Evolutionary conservation across 1,140 invertebrate species (phyloP).

Genomic region (Drosophila cardini): DNA sequence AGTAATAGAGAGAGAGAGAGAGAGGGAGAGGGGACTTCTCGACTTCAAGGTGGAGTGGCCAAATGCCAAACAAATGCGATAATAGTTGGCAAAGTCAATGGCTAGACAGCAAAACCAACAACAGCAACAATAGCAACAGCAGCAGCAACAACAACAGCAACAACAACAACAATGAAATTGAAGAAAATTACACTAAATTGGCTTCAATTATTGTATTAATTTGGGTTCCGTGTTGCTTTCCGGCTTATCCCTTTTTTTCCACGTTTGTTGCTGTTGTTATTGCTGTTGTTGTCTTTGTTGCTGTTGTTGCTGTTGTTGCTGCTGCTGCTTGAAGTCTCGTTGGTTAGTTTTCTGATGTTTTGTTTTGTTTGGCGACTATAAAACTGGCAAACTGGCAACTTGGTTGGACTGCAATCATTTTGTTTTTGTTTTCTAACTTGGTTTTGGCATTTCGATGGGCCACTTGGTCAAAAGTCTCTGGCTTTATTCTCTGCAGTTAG

Average conservation of each 20-base stretch:
- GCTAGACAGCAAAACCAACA: constrained; percentile 67
- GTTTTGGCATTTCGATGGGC: constrained; percentile 72
- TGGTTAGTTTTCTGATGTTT: constrained; percentile 39
- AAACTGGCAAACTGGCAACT: constrained; percentile 8
- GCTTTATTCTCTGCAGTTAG: constrained; percentile 46
- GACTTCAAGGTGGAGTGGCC: constrained; percentile 36
- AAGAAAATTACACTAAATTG: constrained; percentile 84
- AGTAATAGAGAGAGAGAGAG: not conserved
- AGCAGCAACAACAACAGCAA: constrained; percentile 46
- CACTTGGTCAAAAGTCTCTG: constrained; percentile 46
- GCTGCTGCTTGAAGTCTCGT: constrained; percentile 22
- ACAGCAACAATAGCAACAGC: constrained; percentile 33
- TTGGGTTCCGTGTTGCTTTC: constrained; percentile 84
- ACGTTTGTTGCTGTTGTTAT: constrained; percentile 38
- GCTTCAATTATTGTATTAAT: constrained; percentile 85
- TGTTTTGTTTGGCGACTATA: constrained; percentile 18
- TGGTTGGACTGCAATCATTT: constrained; percentile 62
- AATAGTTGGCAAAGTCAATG: constrained; percentile 79
- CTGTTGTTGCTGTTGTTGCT: too few species aligned
- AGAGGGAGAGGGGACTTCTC: not conserved
- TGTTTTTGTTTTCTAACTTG: constrained; percentile 78
- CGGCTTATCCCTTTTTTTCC: constrained; percentile 80
- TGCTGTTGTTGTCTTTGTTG: constrained; percentile 20
- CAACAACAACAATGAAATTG: constrained; percentile 68
- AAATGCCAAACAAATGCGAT: constrained; percentile 81